These are phyloP conservation scores for Lymantria monacha DNA, from an alignment of 2,888 invertebrate species.

Conservation along the genomic window DNA sequence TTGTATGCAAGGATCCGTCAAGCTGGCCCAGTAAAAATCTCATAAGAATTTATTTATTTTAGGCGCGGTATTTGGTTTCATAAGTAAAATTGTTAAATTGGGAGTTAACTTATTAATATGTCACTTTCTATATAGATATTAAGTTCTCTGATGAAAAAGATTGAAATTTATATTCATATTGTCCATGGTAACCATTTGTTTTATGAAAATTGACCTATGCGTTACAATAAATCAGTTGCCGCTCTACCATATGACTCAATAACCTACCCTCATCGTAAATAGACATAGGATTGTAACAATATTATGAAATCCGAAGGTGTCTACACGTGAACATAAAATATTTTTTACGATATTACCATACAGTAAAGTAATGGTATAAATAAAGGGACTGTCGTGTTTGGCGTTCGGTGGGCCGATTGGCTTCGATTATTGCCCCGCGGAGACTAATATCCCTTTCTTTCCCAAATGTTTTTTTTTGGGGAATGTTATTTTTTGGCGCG, in stretches of 20 bases:
- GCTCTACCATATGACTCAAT: conserved; percentile 5
- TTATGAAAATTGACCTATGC: too few relatives aligned
- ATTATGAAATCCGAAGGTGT: conserved; percentile 54
- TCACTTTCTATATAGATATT: too few relatives aligned
- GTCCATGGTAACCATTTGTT: too few relatives aligned
- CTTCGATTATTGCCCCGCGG: conserved; percentile 79
- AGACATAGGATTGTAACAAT: conserved; percentile 21
- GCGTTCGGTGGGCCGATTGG: conserved; percentile 74
- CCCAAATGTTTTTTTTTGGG: conserved; percentile 72
- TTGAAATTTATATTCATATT: too few relatives aligned
- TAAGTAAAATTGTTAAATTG: too few relatives aligned
- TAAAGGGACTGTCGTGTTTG: conserved; percentile 70
- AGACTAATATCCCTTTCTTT: conserved; percentile 81
- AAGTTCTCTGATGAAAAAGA: too few relatives aligned
- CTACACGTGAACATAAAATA: conserved; percentile 57
- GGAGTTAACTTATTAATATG: too few relatives aligned
- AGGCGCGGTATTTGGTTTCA: too few relatives aligned
- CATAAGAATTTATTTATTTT: too few relatives aligned
- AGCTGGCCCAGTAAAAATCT: too few relatives aligned
- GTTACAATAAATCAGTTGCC: too few relatives aligned
- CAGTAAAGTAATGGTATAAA: conserved; percentile 65
- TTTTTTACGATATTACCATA: conserved; percentile 67
- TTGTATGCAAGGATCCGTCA: too few relatives aligned
- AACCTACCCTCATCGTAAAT: conserved; percentile 19
- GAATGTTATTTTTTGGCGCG: conserved; percentile 77